These are phyloP conservation scores for Nesogale talazaci DNA, from an alignment of 2,113 vertebrate genomes.

Conservation along the genomic window DNA sequence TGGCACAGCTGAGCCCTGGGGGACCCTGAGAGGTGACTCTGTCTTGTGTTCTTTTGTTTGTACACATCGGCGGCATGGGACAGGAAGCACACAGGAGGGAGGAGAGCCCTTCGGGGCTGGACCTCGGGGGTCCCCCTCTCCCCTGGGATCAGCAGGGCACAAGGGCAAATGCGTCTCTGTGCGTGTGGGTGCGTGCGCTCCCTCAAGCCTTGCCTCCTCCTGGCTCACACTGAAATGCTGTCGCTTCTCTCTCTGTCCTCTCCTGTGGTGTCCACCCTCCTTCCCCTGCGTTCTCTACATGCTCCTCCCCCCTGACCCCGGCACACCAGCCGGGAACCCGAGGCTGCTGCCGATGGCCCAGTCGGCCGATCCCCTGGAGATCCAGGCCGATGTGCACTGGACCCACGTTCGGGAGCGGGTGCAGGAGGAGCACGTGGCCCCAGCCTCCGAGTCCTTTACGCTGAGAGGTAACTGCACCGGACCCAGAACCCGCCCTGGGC, in stretches of 20 bases:
- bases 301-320: slow-evolving; percentile 20
- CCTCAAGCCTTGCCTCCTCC: slow-evolving; percentile 70
- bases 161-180: background rate
- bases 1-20: background rate
- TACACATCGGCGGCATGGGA: background rate
- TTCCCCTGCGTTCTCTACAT: slow-evolving; percentile 64
- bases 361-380: slow-evolving; percentile 90
- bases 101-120: background rate
- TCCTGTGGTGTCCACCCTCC: slow-evolving; percentile 67
- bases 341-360: slow-evolving; percentile 90
- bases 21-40: background rate
- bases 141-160: background rate
- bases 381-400: slow-evolving; percentile 90
- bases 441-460: slow-evolving; percentile 88
- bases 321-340: slow-evolving; percentile 89
- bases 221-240: slow-evolving; percentile 63
- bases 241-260: slow-evolving; percentile 82
- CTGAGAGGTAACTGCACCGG: slow-evolving; percentile 92
- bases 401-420: slow-evolving; percentile 89
- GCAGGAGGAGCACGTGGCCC: slow-evolving; percentile 87
- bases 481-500: background rate
- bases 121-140: background rate
- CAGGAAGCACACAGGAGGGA: background rate
- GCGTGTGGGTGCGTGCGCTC: background rate
- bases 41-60: background rate